Base-by-base conservation (phyloP, 2,797 vertebrate species). In the Amazonetta brasiliensis region DNA sequence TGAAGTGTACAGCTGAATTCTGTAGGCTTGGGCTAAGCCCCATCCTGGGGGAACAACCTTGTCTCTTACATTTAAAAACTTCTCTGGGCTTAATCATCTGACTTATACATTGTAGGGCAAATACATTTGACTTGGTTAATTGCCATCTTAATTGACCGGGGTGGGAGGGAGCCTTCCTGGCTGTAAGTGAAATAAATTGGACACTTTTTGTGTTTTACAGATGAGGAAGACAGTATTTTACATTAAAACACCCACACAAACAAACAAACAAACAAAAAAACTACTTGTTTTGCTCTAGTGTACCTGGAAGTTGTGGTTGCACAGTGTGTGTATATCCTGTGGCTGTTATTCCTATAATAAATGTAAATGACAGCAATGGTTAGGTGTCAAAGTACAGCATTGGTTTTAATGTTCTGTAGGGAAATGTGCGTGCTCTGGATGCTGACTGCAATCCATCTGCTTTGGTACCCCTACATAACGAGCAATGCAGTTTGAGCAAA, bases 321-420 rank as follows among this genome's bases (percentile, higher is more conserved):
- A 22, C 14, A 8, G 44, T 2, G 3, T 33, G 15, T 15, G 71
- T 21, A 0, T 25, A 18, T 21, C 39, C 54, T 12, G 13, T 4
- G 35, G 18, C 23, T 50, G 43, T 18, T 23, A 1, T 5, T 28
- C 22, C 37, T 28, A 25, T 15, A 8, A 12, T 59, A n/a, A n/a
- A n/a, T n/a, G 33, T 28, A 28, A 28, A 21, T 2, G 11, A 16
- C 26, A 18, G 33, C 35, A 30, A 12, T 3, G 25, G 11, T 12
- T 23, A 26, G 21, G 6, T 3, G 6, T 8, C 35, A 23, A 20
- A 25, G 26, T 7, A 17, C 21, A 31, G 21, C 35, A 18, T 18
- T 21, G 43, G 54, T 26, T 68, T 31, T 13, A 25, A 13, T 21
- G 5, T 18, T 26, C 26, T 39, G 21, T 5, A 4, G 44, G 7